Percentiles rank a stretch among this genome's conserved stretches.
Conservation (phyloP, 1,140 invertebrate species). For the Wiebesia pumilae region DNA sequence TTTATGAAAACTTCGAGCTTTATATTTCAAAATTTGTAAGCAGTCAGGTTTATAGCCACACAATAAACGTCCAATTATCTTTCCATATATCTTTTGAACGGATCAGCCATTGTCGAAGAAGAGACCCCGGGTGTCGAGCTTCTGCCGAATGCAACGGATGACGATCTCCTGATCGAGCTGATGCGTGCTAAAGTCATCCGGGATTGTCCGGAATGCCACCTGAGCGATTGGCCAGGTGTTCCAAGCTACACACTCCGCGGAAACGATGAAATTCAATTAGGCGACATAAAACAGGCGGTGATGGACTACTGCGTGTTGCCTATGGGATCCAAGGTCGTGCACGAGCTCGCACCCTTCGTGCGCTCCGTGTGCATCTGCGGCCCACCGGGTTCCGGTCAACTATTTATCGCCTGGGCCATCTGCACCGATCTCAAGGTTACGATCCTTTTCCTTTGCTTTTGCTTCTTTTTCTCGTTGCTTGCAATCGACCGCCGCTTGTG, state of each 20-base stretch:
- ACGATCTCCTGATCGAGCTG: slow-evolving; percentile 27
- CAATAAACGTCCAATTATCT: neutral
- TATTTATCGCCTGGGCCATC: slow-evolving; percentile 71
- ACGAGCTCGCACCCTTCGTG: slow-evolving; percentile 76
- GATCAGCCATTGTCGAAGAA: neutral
- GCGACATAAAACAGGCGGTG: slow-evolving; percentile 76
- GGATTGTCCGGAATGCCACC: neutral
- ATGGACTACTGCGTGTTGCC: slow-evolving; percentile 82
- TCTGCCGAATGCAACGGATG: neutral
- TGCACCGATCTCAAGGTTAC: slow-evolving; percentile 40
- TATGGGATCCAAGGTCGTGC: slow-evolving; percentile 77
- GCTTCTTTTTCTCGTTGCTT: neutral
- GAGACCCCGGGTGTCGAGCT: neutral
- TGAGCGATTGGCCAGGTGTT: slow-evolving; percentile 38
- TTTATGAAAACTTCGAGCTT: neutral
- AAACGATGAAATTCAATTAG: slow-evolving; percentile 72
- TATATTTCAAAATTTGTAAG: too few relatives aligned
- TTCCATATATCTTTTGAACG: neutral
- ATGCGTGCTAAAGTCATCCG: neutral
- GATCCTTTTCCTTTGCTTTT: neutral
- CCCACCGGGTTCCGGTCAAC: slow-evolving; percentile 77
- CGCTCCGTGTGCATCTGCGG: slow-evolving; percentile 80
- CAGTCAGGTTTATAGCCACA: neutral
- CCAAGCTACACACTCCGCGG: neutral
- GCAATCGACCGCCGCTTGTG: neutral